Evolutionary conservation across 2,888 invertebrate species (phyloP).

Genomic region (Troides helena): DNA sequence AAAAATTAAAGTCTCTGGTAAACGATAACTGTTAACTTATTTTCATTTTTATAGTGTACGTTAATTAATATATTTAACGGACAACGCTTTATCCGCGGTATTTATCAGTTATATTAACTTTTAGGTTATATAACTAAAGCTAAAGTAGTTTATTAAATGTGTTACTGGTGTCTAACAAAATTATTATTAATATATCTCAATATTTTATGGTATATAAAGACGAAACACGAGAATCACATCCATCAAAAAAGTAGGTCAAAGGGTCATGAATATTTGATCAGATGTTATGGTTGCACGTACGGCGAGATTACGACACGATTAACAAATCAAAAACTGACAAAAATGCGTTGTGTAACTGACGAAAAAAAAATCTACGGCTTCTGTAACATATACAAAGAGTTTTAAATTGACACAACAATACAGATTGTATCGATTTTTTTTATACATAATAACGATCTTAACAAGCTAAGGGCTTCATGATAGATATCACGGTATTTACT

Average conservation of each 20-base stretch:
- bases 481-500: no score
- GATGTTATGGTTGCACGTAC: neutral
- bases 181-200: no score
- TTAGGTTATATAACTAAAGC: no score
- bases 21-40: neutral
- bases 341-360: neutral
- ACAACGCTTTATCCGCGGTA: neutral
- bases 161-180: neutral
- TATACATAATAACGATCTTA: no score
- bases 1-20: neutral
- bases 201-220: neutral
- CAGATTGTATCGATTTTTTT: neutral
- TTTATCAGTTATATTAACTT: no score
- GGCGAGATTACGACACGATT: neutral
- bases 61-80: neutral
- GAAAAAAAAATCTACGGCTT: neutral
- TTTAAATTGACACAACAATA: neutral
- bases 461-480: no score
- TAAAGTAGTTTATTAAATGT: neutral
- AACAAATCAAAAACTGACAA: neutral
- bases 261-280: slow-evolving; percentile 5
- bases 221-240: neutral
- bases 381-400: neutral
- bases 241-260: neutral
- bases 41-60: neutral